Evolutionary conservation across 2,888 invertebrate species (phyloP).

Genomic region (Nephrotoma guestfalica): DNA sequence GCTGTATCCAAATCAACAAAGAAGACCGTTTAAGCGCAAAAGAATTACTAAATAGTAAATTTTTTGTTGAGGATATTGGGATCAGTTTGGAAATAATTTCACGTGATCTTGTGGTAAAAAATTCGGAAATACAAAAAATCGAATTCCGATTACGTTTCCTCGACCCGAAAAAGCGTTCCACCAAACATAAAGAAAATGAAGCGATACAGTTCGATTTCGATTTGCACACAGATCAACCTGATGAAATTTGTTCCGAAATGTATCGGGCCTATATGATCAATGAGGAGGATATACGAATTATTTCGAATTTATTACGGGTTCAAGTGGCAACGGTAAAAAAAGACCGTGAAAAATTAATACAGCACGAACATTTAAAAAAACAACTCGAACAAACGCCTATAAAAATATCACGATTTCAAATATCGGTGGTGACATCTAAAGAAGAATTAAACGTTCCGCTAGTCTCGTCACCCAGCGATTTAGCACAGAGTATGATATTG

Average conservation of each 20-base stretch:
- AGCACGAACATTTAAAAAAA: slow-evolving; percentile 31
- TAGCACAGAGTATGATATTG: slow-evolving; percentile 7
- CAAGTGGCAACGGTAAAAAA: slow-evolving; percentile 41
- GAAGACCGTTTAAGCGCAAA: slow-evolving; percentile 87
- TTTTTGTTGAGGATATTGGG: slow-evolving; percentile 85
- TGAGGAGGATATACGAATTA: slow-evolving; percentile 87
- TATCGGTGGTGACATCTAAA: slow-evolving; percentile 8
- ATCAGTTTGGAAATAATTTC: slow-evolving; percentile 39
- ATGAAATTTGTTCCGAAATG: slow-evolving; percentile 92
- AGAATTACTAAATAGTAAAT: slow-evolving; percentile 86
- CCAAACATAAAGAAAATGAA: slow-evolving; percentile 97
- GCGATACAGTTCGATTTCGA: slow-evolving; percentile 98
- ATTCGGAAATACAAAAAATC: slow-evolving; percentile 52
- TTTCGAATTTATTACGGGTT: slow-evolving; percentile 79
- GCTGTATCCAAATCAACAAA: slow-evolving; percentile 80
- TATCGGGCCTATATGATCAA: slow-evolving; percentile 85
- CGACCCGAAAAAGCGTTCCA: slow-evolving; percentile 92
- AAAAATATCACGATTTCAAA: slow-evolving; percentile 14
- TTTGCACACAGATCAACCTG: slow-evolving; percentile 77
- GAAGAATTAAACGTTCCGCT: background rate
- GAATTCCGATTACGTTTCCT: slow-evolving; percentile 86
- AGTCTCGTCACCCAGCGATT: background rate
- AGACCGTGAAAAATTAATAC: slow-evolving; percentile 40
- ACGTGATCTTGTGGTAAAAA: slow-evolving; percentile 46
- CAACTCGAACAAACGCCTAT: slow-evolving; percentile 16